Percentiles rank a stretch among this genome's conserved stretches.
Conservation (phyloP, 2,888 invertebrate species). For the Laothoe populi region DNA sequence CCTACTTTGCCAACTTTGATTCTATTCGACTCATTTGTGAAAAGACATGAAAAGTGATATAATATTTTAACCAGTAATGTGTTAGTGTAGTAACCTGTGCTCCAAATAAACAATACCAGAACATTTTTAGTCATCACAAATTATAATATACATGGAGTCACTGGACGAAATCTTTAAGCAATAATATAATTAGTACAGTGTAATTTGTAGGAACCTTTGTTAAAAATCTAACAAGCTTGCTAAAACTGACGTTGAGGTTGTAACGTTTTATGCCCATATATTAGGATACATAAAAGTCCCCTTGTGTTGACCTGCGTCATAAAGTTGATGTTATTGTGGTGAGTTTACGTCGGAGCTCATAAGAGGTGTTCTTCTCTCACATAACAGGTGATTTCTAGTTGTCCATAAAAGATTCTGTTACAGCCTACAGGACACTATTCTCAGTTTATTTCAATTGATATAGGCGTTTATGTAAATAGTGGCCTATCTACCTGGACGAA, state of each 20-base stretch:
- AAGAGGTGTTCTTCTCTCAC: background rate
- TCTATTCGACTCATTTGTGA: too few species aligned
- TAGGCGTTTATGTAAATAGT: too few species aligned
- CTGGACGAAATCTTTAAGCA: background rate
- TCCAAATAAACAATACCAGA: too few species aligned
- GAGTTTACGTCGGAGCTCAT: constrained; percentile 43
- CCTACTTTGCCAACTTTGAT: too few species aligned
- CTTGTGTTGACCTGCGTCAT: constrained; percentile 24
- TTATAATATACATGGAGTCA: background rate
- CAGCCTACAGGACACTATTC: background rate
- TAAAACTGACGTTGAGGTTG: background rate
- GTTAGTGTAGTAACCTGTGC: too few species aligned
- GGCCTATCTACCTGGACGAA: too few species aligned
- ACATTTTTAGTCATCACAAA: too few species aligned
- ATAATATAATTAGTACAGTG: background rate
- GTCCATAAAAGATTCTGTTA: background rate
- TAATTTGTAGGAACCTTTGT: background rate
- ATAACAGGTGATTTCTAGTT: background rate
- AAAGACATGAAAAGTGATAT: too few species aligned
- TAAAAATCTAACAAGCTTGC: background rate
- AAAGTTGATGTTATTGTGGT: constrained; percentile 39
- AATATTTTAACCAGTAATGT: too few species aligned
- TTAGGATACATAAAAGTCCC: constrained; percentile 21
- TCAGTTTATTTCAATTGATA: background rate
- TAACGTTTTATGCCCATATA: constrained; percentile 11